Evolutionary conservation across 2,888 invertebrate species (phyloP), one percentile per base, ranked within the genome.

Genomic region (Pachliopta kotzebuea): DNA sequence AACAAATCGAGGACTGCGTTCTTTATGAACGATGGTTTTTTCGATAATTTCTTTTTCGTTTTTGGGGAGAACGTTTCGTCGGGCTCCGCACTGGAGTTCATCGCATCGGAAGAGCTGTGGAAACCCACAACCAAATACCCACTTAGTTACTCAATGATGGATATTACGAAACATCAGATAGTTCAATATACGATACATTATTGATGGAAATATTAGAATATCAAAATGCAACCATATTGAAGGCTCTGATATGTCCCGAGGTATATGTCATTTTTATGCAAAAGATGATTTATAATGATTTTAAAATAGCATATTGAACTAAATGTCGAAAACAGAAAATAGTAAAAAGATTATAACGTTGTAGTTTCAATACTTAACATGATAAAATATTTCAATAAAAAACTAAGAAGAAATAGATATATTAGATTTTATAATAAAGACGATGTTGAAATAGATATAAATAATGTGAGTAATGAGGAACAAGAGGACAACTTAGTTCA

Each of bases 21-120:
- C 84, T 92, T 92, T 70, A 92, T 90, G 79, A 92, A 92, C 71
- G 92, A 92, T 63, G 92, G 91, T 76, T 92, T 92, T 91, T 92
- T 92, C 56, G 92, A 90, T 60, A 92, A 83, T 90, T 92, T 92
- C 91, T 92, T 92, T 90, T 91, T 92, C 79, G 91, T 90, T 90
- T 92, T 92, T 80, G 92, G 92, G 67, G 92, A 91, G 79, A 90
- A 87, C 69, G 90, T 85, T 77, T 90, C 90, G 79, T 92, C 90
- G 79, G 84, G 89, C 82, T 92, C 92, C 81, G 85, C 78, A 75
- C 88, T 91, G 77, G 90, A 90, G 84, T 88, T 89, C 88, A 88
- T 87, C 85, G 80, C 90, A 76, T 91, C 90, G 69, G 90, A 84
- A 76, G 88, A 87, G 84, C 91, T 92, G 91, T 83, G 91, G 90